Conservation (phyloP, 2,797 vertebrate species). For the Macropus fuliginosus region DNA sequence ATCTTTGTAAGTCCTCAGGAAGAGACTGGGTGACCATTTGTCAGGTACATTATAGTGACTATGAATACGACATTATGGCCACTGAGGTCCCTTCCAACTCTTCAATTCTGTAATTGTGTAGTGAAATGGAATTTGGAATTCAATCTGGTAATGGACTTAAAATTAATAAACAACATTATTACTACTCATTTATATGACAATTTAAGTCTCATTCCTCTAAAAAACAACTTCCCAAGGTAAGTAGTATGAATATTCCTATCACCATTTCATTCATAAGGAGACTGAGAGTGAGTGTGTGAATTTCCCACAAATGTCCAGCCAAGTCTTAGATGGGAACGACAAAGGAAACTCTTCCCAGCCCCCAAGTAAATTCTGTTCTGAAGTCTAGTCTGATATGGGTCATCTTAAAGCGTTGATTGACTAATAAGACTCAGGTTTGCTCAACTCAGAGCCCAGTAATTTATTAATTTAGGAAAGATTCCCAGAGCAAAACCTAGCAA, state of each 20-base stretch:
- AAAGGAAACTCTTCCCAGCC: neutral
- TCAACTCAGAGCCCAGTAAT: neutral
- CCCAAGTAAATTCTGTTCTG: neutral
- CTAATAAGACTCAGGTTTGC: neutral
- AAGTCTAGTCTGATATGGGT: neutral
- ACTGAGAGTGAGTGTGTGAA: neutral
- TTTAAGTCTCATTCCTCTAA: no score
- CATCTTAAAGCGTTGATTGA: neutral
- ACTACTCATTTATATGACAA: neutral
- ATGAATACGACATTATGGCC: neutral
- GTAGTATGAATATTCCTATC: neutral
- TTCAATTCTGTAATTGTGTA: neutral
- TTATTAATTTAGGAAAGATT: neutral
- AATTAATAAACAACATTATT: neutral
- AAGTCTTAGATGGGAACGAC: neutral
- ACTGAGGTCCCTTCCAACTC: neutral
- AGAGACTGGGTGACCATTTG: neutral
- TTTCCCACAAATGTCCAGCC: neutral
- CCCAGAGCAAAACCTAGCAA: neutral
- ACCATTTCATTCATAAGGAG: neutral
- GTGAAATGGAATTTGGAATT: neutral
- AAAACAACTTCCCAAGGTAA: neutral
- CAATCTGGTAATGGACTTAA: neutral
- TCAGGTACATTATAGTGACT: neutral
- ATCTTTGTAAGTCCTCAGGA: neutral